Base-by-base conservation (phyloP, 53 echinoderm and acorn worm species). In the Temnopleurus reevesii region DNA sequence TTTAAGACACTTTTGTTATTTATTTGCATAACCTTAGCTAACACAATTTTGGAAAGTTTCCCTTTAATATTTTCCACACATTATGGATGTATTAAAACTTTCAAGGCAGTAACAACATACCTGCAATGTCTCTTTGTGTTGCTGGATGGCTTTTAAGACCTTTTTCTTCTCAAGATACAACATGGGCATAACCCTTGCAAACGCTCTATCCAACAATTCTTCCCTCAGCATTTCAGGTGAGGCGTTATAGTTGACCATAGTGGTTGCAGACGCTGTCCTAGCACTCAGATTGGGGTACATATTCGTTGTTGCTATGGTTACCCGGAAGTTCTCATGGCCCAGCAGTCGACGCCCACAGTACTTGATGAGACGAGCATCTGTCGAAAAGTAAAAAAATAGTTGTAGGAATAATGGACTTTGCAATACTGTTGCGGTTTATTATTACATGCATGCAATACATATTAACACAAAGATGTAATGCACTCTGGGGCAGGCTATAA, bases 291-390 rank as follows among this genome's bases (percentile, higher is more conserved):
- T 57, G 29, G 98, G 95, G 51, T 77, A 55, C 25, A 88, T 86
- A n/a, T 76, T 53, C 45, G 91, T 91, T 29, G 98, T 97, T 35
- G 95, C 93, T 88, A 97, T 85, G 88, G 95, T 90, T 25, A 97
- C 92, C 13, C 93, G 84, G 91, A 97, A 97, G 83, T 97, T 93
- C 63, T 97, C 94, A 57, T 94, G 94, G 8, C 95, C 95, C 2
- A 97, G 94, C 21, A 97, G 89, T 12, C 98, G 90, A 0, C 98
- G 94, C 0, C 98, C 93, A 38, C 95, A 97, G 90, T 97, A 97
- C 65, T 95, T 95, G 93, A 97, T 97, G 45, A 97, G 91, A 30
- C 98, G 90, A 63, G 98, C 95, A 89, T 97, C 98, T 97, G 90
- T 49, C 18, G 46, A 4, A n/a, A n/a, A n/a, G n/a, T n/a, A n/a